phyloP scores from a whole-genome alignment of 1,140 invertebrate species.

The Drosophila trapezifrons region DNA sequence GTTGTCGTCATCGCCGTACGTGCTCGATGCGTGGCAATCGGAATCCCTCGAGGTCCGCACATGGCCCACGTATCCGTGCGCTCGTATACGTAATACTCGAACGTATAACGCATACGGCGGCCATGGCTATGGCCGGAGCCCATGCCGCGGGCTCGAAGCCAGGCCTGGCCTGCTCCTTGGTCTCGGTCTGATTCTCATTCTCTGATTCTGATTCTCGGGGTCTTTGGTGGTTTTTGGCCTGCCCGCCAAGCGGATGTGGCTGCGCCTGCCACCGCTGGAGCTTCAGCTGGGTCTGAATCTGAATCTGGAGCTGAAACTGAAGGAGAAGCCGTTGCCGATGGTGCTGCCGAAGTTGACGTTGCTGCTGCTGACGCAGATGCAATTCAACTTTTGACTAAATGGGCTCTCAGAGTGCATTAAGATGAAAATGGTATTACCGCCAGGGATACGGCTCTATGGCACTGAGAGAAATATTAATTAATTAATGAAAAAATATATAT shows the following conservation, averaged over 20 bases:
- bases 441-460: conserved; percentile 9
- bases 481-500: too few relatives aligned
- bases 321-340: background rate
- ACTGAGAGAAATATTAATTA: conserved; percentile 5
- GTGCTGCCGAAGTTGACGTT: conserved; percentile 49
- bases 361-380: conserved; percentile 63
- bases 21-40: conserved; percentile 76
- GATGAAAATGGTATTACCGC: conserved; percentile 74
- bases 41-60: conserved; percentile 59
- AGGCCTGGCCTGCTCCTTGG: conserved; percentile 32
- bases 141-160: conserved; percentile 17
- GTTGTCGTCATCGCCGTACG: conserved; percentile 71
- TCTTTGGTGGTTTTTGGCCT: conserved; percentile 46
- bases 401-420: conserved; percentile 75
- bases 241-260: conserved; percentile 29
- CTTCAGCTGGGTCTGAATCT: conserved; percentile 1
- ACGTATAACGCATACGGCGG: background rate
- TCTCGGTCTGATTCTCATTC: conserved; percentile 35
- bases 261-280: conserved; percentile 8
- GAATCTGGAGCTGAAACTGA: background rate
- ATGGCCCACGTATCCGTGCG: conserved; percentile 28
- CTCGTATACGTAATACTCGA: conserved; percentile 12
- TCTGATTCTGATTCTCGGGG: conserved; percentile 7
- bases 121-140: conserved; percentile 10
- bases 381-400: conserved; percentile 70